These are phyloP conservation scores for Myripristis jacobus DNA, from an alignment of 2,797 vertebrate species.

Conservation along the genomic window DNA sequence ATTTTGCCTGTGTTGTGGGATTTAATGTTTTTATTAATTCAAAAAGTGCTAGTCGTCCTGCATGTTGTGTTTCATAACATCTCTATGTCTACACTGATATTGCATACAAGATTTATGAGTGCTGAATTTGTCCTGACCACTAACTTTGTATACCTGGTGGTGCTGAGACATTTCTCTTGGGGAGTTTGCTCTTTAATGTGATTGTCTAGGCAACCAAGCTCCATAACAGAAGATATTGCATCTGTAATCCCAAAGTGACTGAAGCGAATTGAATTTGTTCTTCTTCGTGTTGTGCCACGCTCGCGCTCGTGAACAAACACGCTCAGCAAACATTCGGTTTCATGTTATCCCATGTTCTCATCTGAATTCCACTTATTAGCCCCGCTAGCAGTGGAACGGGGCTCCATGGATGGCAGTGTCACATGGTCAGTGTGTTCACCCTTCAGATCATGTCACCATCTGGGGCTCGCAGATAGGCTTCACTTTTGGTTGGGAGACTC, in stretches of 20 bases:
- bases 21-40: constrained; percentile 6
- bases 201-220: constrained; percentile 42
- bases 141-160: constrained; percentile 17
- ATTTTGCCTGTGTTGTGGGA: not conserved
- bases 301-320: constrained; percentile 13
- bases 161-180: constrained; percentile 7
- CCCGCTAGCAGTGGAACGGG: too few species aligned
- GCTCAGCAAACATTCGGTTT: constrained; percentile 2
- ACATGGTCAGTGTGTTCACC: too few species aligned
- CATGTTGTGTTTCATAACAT: not conserved
- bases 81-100: too few species aligned
- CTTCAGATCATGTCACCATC: too few species aligned
- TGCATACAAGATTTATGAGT: constrained; percentile 17
- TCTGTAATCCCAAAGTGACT: constrained; percentile 26
- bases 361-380: not conserved
- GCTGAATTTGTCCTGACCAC: constrained; percentile 27
- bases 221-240: constrained; percentile 46
- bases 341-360: not conserved
- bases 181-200: constrained; percentile 38
- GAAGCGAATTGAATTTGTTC: constrained; percentile 39
- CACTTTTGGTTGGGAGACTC: too few species aligned
- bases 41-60: not conserved
- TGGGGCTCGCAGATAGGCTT: too few species aligned
- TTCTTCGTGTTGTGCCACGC: constrained; percentile 1
- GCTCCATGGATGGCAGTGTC: too few species aligned